These are phyloP conservation scores for Halocaridina rubra DNA, from an alignment of 2,888 invertebrate genomes.

Conservation along the genomic window DNA sequence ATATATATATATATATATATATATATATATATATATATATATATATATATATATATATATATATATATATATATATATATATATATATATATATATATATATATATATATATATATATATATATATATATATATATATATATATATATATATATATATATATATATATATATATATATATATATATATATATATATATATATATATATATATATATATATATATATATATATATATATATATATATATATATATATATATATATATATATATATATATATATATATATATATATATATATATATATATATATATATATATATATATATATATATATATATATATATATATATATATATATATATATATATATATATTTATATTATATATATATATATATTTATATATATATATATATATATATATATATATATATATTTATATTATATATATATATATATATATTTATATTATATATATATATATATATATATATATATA, in stretches of 20 bases:
- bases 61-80: too few relatives aligned
- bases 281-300: conserved; percentile 15
- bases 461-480: too few relatives aligned
- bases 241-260: conserved; percentile 26
- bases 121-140: background rate
- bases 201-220: conserved; percentile 38
- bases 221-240: conserved; percentile 21
- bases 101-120: too few relatives aligned
- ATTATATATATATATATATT: too few relatives aligned
- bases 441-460: too few relatives aligned
- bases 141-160: conserved; percentile 9
- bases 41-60: too few relatives aligned
- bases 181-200: conserved; percentile 2
- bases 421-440: too few relatives aligned
- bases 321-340: conserved; percentile 15
- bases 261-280: conserved; percentile 1
- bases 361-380: background rate
- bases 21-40: too few relatives aligned
- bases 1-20: too few relatives aligned
- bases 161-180: conserved; percentile 21
- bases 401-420: too few relatives aligned
- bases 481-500: too few relatives aligned
- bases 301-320: conserved; percentile 10
- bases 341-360: conserved; percentile 16
- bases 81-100: too few relatives aligned